A percentile compares a stretch with the other conserved stretches of the same genome.
phyloP scores from a whole-genome alignment of 2,888 invertebrate species.

The Lingula anatina region DNA sequence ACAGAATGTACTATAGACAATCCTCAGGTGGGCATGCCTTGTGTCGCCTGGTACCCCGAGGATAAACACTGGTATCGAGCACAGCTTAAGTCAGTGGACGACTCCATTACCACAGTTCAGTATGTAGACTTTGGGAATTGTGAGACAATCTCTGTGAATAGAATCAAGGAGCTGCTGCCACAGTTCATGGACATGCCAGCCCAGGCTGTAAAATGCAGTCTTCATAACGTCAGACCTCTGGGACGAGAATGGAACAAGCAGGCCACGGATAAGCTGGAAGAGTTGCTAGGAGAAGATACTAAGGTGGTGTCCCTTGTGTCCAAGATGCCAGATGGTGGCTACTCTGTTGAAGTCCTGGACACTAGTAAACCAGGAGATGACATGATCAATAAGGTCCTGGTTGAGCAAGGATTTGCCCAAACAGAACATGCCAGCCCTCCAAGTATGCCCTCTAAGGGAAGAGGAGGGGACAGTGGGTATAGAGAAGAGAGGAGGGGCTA shows the following conservation, averaged over 20 bases:
- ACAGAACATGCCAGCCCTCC: no score
- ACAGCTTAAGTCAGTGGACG: constrained; percentile 11
- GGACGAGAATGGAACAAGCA: constrained; percentile 39
- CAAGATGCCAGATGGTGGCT: no score
- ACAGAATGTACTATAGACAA: not conserved
- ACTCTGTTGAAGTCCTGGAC: no score
- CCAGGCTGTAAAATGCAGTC: constrained; percentile 29
- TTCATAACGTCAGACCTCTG: constrained; percentile 24
- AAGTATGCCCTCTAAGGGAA: no score
- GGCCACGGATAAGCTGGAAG: constrained; percentile 31
- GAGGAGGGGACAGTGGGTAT: no score
- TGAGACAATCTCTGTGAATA: constrained; percentile 4
- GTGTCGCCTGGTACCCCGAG: constrained; percentile 11
- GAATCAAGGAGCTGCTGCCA: constrained; percentile 24
- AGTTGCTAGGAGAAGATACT: not conserved
- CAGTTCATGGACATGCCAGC: constrained; percentile 27
- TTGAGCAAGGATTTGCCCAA: no score
- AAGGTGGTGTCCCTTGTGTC: not conserved
- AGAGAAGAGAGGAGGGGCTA: no score
- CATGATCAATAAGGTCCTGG: no score
- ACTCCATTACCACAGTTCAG: constrained; percentile 12
- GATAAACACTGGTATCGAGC: constrained; percentile 18
- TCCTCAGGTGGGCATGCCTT: constrained; percentile 2
- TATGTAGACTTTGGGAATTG: constrained; percentile 21
- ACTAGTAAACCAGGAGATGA: no score